Conservation (phyloP, 1,140 invertebrate genomes). For the Bombus picipes region DNA sequence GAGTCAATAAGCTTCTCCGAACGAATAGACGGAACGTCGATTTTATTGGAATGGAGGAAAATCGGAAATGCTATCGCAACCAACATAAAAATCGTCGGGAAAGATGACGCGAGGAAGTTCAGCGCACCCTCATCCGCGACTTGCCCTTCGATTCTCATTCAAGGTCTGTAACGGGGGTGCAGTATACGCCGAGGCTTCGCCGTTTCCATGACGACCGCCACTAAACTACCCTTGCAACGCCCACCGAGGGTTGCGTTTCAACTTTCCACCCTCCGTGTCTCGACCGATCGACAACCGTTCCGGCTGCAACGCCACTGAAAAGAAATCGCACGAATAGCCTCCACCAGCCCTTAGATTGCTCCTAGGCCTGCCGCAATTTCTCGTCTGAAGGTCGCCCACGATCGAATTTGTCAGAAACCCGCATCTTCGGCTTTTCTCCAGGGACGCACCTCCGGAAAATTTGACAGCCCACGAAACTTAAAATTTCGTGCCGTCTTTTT, state of each 20-base stretch:
- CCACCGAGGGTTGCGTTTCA: constrained; percentile 74
- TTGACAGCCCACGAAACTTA: neutral
- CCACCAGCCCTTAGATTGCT: no score
- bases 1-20: neutral
- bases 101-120: constrained; percentile 58
- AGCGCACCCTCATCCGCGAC: constrained; percentile 63
- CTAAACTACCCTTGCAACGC: constrained; percentile 82
- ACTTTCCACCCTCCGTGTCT: constrained; percentile 71
- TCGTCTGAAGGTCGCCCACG: constrained; percentile 26
- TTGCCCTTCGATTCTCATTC: constrained; percentile 81
- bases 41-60: neutral
- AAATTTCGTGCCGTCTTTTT: no score
- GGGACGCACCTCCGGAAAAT: neutral
- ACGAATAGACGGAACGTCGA: neutral
- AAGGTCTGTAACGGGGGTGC: constrained; percentile 81
- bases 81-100: constrained; percentile 22
- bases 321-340: constrained; percentile 44
- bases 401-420: neutral
- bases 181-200: constrained; percentile 77
- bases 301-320: constrained; percentile 52
- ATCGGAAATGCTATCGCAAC: neutral
- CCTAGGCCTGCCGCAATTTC: constrained; percentile 45
- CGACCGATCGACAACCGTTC: constrained; percentile 59
- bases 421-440: neutral
- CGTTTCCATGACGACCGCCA: constrained; percentile 82